These are phyloP conservation scores for Camponotus fellah DNA, from an alignment of 2,888 invertebrate genomes.

Conservation along the genomic window DNA sequence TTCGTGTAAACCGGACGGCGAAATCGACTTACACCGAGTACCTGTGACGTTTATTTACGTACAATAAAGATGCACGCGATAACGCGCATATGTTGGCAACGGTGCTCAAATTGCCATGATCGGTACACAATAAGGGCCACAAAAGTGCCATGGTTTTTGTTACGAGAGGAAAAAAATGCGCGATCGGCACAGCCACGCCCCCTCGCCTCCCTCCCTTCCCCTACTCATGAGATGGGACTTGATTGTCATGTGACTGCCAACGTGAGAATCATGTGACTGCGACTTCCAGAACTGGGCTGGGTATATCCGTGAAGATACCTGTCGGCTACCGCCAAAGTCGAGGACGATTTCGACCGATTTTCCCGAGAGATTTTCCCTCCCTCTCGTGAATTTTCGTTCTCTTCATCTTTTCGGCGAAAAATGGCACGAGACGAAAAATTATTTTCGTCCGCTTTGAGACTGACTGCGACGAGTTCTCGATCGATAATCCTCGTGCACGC, in stretches of 20 bases:
- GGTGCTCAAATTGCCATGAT: not conserved
- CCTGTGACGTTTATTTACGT: slow-evolving; percentile 28
- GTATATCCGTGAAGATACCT: slow-evolving; percentile 40
- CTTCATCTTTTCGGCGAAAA: not conserved
- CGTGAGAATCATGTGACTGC: slow-evolving; percentile 85
- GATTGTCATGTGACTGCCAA: slow-evolving; percentile 85
- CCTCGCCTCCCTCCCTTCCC: slow-evolving; percentile 55
- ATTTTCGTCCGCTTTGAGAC: slow-evolving; percentile 32
- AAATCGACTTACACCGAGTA: not conserved
- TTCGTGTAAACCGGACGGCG: not conserved
- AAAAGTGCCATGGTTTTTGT: not conserved
- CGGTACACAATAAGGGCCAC: too few species aligned
- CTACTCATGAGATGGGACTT: slow-evolving; percentile 81
- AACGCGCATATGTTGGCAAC: not conserved
- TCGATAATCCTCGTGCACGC: slow-evolving; percentile 36
- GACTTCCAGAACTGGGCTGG: slow-evolving; percentile 76
- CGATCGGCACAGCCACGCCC: slow-evolving; percentile 80
- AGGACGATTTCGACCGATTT: not conserved
- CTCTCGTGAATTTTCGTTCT: not conserved
- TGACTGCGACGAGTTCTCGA: slow-evolving; percentile 20
- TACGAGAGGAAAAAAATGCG: not conserved
- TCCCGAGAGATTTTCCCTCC: not conserved
- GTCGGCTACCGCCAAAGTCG: slow-evolving; percentile 1
- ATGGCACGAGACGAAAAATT: slow-evolving; percentile 25
- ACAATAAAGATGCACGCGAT: slow-evolving; percentile 10